These are phyloP conservation scores for Elanus axillaris DNA, from an alignment of 2,113 vertebrate species.

Conservation along the genomic window DNA sequence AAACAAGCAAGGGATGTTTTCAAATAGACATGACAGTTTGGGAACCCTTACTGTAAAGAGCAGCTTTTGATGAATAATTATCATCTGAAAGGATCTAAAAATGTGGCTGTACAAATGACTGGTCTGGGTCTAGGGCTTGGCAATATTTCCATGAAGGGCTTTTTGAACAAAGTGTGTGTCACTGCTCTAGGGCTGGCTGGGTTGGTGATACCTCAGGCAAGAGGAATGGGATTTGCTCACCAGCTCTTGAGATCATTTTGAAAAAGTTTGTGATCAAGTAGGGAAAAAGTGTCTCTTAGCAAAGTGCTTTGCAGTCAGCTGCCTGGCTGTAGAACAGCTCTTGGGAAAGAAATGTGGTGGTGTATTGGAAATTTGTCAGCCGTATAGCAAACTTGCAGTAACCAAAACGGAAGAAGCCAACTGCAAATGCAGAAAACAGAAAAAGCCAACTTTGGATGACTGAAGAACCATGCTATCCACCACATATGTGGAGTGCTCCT, in stretches of 20 bases:
- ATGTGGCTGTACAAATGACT: not conserved
- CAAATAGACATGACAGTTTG: rapidly evolving
- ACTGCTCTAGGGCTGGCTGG: not conserved
- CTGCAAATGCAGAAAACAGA: not conserved
- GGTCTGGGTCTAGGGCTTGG: not conserved
- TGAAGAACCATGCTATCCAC: not conserved
- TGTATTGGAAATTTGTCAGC: not conserved
- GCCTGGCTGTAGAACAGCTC: not conserved
- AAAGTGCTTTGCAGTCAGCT: not conserved
- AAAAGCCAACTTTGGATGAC: not conserved
- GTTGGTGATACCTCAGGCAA: rapidly evolving
- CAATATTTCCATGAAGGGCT: not conserved
- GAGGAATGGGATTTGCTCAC: not conserved
- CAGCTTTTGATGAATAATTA: not conserved
- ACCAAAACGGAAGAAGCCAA: not conserved
- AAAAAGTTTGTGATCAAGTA: not conserved
- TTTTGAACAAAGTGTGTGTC: not conserved
- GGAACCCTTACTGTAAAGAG: not conserved
- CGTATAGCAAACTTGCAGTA: rapidly evolving
- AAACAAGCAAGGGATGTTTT: not conserved
- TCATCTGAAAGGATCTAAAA: not conserved
- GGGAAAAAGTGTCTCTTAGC: not conserved
- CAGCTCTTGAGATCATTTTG: not conserved
- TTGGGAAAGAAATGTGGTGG: not conserved
- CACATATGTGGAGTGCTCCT: rapidly evolving